A percentile compares a stretch with the other conserved stretches of the same genome.
phyloP scores from a whole-genome alignment of 1,140 invertebrate species.

The Amphibalanus amphitrite region DNA sequence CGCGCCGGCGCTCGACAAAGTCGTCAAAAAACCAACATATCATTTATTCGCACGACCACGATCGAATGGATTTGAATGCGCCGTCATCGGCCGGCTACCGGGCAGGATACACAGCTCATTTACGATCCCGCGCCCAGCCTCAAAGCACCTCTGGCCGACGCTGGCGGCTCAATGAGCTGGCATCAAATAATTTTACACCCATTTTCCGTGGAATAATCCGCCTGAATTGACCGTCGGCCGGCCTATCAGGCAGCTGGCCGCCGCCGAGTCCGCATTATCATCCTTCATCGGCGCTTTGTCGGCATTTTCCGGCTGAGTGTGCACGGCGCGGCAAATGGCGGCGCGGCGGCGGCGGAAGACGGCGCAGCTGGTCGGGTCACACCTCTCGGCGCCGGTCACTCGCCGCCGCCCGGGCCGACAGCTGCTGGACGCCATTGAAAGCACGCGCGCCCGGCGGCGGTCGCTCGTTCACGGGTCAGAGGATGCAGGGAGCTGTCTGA shows the following conservation, averaged over 20 bases:
- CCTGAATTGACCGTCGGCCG: not conserved
- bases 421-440: not conserved
- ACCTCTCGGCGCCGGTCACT: too few species aligned
- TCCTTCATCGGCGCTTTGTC: not conserved
- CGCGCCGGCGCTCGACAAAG: not conserved
- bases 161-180: not conserved
- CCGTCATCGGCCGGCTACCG: not conserved
- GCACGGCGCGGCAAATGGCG: not conserved
- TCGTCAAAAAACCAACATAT: constrained; percentile 1
- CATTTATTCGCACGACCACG: not conserved
- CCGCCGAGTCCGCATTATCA: not conserved
- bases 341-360: not conserved
- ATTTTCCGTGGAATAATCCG: not conserved
- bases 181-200: constrained; percentile 2
- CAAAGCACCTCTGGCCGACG: not conserved
- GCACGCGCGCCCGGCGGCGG: not conserved
- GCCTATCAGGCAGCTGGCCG: not conserved
- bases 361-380: not conserved
- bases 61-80: not conserved
- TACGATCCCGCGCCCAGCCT: not conserved
- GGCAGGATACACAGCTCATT: not conserved
- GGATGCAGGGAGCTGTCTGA: too few species aligned
- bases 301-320: not conserved
- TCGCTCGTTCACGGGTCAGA: not conserved
- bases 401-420: not conserved